These are phyloP conservation scores for Astreopora myriophthalma DNA, from an alignment of 64 coral and sea anemone genomes.

Conservation along the genomic window DNA sequence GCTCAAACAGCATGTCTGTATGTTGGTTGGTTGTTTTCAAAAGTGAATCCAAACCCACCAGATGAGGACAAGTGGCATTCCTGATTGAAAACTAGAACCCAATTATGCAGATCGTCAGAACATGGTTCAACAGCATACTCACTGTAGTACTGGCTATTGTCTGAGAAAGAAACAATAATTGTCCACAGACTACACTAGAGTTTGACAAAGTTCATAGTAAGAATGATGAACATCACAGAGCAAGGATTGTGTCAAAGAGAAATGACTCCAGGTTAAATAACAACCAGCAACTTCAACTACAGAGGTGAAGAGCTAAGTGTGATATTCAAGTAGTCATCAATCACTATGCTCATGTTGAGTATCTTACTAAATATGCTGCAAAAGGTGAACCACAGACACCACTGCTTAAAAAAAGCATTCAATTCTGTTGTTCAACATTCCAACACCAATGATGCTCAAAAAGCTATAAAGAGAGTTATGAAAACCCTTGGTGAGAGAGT, in stretches of 20 bases:
- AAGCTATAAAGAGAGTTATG: conserved; percentile 33
- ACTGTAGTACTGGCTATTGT: conserved; percentile 41
- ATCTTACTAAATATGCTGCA: conserved; percentile 16
- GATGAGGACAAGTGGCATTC: conserved; percentile 40
- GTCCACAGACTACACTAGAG: conserved; percentile 2
- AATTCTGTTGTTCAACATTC: not conserved
- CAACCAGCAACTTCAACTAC: conserved; percentile 27
- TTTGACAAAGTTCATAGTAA: conserved; percentile 27
- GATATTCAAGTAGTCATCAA: conserved; percentile 21
- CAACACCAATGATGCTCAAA: conserved; percentile 4
- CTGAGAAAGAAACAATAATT: conserved; percentile 13
- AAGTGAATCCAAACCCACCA: conserved; percentile 26
- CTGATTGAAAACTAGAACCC: conserved; percentile 10
- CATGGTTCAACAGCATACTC: conserved; percentile 38
- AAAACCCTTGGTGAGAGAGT: conserved; percentile 48
- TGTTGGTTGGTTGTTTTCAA: conserved; percentile 50
- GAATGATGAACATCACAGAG: conserved; percentile 15
- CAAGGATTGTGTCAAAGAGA: conserved; percentile 34
- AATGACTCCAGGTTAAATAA: conserved; percentile 31
- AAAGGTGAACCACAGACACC: conserved; percentile 21
- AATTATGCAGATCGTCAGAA: conserved; percentile 12
- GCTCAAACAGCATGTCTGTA: conserved; percentile 31
- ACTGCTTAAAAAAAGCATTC: conserved; percentile 2
- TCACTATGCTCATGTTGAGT: conserved; percentile 33
- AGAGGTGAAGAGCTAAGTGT: conserved; percentile 8